Conservation (phyloP, 2,113 vertebrate genomes). For the Apteryx owenii region DNA sequence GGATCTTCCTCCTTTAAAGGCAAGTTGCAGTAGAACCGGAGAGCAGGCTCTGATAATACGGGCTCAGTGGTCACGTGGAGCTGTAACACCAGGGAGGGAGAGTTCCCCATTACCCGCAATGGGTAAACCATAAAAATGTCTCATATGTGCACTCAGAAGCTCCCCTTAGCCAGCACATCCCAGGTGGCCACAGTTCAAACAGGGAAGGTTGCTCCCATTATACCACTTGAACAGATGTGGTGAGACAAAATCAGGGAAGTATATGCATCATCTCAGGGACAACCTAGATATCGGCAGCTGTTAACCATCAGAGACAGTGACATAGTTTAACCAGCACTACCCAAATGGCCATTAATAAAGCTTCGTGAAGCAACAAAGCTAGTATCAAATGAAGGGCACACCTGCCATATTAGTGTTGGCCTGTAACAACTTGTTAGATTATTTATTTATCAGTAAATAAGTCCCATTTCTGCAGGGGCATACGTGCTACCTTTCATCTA, state of each 20-base stretch:
- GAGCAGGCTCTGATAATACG: rapidly evolving
- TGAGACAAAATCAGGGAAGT: background rate
- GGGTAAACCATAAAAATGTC: no score
- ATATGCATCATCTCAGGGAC: background rate
- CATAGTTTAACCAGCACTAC: background rate
- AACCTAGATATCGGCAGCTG: background rate
- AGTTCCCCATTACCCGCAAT: background rate
- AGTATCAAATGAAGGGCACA: background rate
- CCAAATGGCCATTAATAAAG: background rate
- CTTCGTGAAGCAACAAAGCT: background rate
- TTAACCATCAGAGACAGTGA: background rate
- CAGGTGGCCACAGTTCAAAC: background rate
- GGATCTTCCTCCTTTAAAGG: background rate
- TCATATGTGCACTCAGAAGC: rapidly evolving
- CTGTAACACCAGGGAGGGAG: background rate
- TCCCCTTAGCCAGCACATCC: background rate
- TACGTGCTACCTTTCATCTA: background rate
- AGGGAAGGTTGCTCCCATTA: background rate
- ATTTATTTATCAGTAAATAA: background rate
- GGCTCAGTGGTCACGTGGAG: rapidly evolving
- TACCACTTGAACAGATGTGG: background rate
- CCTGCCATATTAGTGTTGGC: background rate
- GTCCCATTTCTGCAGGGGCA: background rate
- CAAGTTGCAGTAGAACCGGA: background rate
- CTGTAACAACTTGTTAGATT: background rate